phyloP scores from a whole-genome alignment of 2,888 invertebrate genomes.

The Cephus rjabovi region DNA sequence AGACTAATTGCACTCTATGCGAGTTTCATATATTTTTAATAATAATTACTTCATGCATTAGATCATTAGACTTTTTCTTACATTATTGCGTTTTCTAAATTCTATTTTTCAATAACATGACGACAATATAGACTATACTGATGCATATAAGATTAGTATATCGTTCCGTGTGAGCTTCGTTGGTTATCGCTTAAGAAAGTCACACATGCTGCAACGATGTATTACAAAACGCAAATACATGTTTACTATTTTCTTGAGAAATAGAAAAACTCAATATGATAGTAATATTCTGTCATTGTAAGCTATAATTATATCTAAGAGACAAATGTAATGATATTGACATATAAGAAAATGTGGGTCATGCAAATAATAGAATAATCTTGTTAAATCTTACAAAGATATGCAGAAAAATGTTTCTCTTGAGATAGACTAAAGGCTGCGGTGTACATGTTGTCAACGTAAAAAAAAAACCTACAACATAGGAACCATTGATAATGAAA shows the following conservation, averaged over 20 bases:
- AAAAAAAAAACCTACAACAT: not conserved
- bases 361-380: not conserved
- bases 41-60: not conserved
- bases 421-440: not conserved
- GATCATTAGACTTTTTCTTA: not conserved
- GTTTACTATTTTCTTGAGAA: not conserved
- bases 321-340: conserved; percentile 12
- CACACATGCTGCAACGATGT: not conserved
- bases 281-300: not conserved
- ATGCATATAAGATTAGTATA: not conserved
- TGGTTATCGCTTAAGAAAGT: not conserved
- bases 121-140: not conserved
- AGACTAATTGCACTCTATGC: conserved; percentile 33
- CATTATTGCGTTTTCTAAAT: not conserved
- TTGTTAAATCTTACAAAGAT: not conserved
- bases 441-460: not conserved
- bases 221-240: not conserved
- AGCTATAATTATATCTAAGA: not conserved
- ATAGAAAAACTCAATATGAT: not conserved
- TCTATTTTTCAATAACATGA: not conserved
- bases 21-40: conserved; percentile 16
- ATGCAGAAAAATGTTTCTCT: not conserved
- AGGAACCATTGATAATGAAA: not conserved
- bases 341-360: not conserved
- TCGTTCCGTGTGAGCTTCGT: not conserved